phyloP scores from a whole-genome alignment of 2,113 vertebrate genomes.

The Piprites chloris region DNA sequence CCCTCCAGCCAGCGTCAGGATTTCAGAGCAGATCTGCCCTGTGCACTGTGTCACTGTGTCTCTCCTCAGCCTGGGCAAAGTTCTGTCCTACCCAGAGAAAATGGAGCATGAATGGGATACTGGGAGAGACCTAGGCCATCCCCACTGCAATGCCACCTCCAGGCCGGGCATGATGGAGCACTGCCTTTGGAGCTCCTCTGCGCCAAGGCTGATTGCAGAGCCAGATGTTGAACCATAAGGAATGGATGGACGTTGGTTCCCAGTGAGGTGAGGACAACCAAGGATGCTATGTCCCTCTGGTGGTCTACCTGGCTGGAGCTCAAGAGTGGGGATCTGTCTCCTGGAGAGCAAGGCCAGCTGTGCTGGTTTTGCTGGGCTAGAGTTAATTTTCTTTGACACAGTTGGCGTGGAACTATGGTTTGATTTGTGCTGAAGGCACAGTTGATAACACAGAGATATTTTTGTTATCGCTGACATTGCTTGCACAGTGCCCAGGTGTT shows the following conservation, averaged over 20 bases:
- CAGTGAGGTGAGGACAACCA: rapidly evolving
- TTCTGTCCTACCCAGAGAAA: neutral
- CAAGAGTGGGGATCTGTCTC: neutral
- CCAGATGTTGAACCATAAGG: neutral
- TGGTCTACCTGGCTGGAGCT: neutral
- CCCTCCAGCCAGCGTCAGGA: rapidly evolving
- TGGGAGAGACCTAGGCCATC: neutral
- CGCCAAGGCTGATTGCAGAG: neutral
- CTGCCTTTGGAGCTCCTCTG: neutral
- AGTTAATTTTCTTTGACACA: neutral
- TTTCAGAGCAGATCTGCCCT: neutral
- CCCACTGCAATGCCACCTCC: neutral
- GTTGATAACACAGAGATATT: neutral
- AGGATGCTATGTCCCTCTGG: too few species aligned
- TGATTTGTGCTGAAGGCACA: neutral
- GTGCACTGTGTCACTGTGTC: too few species aligned
- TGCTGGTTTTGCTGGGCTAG: neutral
- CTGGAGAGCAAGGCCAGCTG: neutral
- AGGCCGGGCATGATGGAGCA: rapidly evolving
- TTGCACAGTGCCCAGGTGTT: neutral
- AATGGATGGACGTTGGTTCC: rapidly evolving
- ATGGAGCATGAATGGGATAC: rapidly evolving
- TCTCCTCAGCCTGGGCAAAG: neutral
- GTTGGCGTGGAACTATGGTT: neutral
- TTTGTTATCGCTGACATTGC: neutral